Evolutionary conservation across 2,888 invertebrate genomes (phyloP).

Genomic region (Nudaria mundana): DNA sequence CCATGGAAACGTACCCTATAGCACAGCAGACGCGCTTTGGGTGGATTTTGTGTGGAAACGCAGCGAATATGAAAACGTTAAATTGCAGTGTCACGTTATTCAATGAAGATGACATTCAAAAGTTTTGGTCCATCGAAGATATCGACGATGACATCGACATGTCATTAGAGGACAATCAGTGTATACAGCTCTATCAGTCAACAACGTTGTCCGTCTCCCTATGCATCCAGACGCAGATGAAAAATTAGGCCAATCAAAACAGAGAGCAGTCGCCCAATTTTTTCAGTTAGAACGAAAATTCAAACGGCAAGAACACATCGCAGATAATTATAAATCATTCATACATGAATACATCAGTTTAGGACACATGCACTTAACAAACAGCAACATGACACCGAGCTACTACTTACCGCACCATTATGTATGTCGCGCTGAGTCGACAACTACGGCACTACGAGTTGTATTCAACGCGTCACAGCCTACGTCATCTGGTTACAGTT

Average conservation of each 20-base stretch:
- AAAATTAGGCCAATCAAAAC: constrained; percentile 3
- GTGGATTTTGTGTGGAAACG: constrained; percentile 15
- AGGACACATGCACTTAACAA: background rate
- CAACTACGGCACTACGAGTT: constrained; percentile 1
- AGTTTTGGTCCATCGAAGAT: constrained; percentile 9
- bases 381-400: background rate
- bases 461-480: constrained; percentile 3
- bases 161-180: background rate
- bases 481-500: background rate
- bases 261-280: constrained; percentile 8
- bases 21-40: constrained; percentile 12
- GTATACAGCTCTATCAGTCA: constrained; percentile 2
- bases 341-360: background rate
- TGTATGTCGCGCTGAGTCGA: background rate
- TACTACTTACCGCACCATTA: constrained; percentile 1
- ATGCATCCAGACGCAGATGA: background rate
- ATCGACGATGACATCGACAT: background rate
- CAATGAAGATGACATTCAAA: background rate
- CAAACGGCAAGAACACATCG: background rate
- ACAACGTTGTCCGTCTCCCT: constrained; percentile 5
- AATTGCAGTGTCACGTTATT: constrained; percentile 8
- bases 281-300: constrained; percentile 5
- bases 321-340: background rate
- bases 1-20: constrained; percentile 1
- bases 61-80: constrained; percentile 11